phyloP scores from a whole-genome alignment of 2,888 invertebrate genomes.

The Eilema depressum region DNA sequence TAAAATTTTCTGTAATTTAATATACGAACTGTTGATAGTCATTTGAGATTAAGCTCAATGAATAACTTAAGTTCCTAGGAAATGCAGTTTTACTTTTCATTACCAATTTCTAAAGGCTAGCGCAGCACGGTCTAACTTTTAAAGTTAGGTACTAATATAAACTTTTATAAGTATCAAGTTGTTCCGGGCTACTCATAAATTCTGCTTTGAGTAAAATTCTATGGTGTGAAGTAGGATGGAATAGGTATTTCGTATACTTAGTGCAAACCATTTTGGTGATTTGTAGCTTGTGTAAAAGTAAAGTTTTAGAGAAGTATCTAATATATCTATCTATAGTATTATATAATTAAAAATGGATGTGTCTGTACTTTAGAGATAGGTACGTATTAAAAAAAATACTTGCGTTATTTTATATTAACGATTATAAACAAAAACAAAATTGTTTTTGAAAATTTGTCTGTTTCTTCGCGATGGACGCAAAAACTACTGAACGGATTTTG shows the following conservation, averaged over 20 bases:
- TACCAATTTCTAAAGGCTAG: constrained; percentile 3
- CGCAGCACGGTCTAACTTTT: background rate
- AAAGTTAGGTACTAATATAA: constrained; percentile 3
- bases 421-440: no score
- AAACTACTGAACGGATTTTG: no score
- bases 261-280: background rate
- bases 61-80: background rate
- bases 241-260: background rate
- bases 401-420: no score
- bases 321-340: no score
- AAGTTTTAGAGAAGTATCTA: background rate
- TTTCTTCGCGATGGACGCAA: no score
- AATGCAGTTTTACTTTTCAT: constrained; percentile 2
- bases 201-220: constrained; percentile 26
- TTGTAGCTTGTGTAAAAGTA: background rate
- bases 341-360: no score
- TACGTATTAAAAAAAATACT: no score
- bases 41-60: background rate
- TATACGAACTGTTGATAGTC: background rate
- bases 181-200: background rate
- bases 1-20: constrained; percentile 46
- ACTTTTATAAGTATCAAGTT: constrained; percentile 1
- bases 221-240: constrained; percentile 11
- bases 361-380: no score
- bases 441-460: no score